Evolutionary conservation across 1,140 invertebrate genomes (phyloP).

Genomic region (Acromyrmex heyeri): DNA sequence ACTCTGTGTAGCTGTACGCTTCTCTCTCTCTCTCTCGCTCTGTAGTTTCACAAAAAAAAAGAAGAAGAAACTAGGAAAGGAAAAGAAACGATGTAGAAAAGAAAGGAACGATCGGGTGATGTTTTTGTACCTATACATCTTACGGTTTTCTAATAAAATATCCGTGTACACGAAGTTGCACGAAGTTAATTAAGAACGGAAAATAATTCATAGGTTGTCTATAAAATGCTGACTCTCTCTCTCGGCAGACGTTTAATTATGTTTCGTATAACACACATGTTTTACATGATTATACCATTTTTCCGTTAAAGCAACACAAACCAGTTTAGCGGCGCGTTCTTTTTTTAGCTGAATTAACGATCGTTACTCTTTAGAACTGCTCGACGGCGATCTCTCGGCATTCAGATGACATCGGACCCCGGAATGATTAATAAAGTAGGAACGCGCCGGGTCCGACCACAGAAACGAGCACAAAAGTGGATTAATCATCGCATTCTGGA

Average conservation of each 20-base stretch:
- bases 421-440: constrained; percentile 67
- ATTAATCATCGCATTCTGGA: constrained; percentile 57
- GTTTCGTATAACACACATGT: background rate
- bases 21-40: background rate
- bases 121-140: background rate
- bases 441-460: constrained; percentile 7
- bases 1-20: background rate
- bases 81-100: background rate
- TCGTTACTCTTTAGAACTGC: constrained; percentile 8
- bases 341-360: background rate
- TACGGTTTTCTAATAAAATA: background rate
- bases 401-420: background rate
- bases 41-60: constrained; percentile 36
- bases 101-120: background rate
- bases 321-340: background rate
- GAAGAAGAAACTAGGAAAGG: background rate
- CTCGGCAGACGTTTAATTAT: background rate
- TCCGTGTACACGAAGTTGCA: too few relatives aligned
- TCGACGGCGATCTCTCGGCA: background rate
- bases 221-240: background rate
- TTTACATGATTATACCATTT: background rate
- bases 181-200: background rate
- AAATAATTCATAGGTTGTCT: background rate
- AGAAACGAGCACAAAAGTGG: constrained; percentile 39
- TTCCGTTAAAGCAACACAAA: constrained; percentile 1